Evolutionary conservation across 2,113 vertebrate species (phyloP).

Genomic region (Tyrannus savana): DNA sequence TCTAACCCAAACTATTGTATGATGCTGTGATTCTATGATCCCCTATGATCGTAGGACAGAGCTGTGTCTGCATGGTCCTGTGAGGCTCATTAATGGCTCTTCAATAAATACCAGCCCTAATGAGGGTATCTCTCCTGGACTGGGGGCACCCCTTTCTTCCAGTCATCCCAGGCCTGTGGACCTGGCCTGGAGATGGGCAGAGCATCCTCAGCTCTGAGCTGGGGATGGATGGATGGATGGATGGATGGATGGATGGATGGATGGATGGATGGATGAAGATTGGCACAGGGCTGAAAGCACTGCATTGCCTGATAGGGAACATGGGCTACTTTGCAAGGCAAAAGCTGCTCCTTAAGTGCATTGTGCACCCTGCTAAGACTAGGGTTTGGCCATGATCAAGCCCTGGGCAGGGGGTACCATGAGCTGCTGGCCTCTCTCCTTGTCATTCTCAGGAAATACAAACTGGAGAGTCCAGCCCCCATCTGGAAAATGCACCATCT

Average conservation of each 20-base stretch:
- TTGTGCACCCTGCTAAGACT: background rate
- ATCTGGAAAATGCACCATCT: background rate
- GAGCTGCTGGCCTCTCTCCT: background rate
- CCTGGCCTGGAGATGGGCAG: accelerated
- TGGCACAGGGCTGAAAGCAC: too few species aligned
- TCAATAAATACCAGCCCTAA: background rate
- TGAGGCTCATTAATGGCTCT: background rate
- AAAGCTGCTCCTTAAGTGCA: background rate
- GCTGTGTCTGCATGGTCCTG: too few species aligned
- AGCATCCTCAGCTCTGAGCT: background rate
- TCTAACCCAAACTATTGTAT: too few species aligned
- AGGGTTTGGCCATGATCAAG: too few species aligned
- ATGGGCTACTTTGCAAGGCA: background rate
- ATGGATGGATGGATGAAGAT: background rate
- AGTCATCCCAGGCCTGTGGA: too few species aligned
- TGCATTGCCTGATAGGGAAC: background rate
- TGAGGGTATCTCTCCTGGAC: background rate
- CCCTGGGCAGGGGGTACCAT: too few species aligned
- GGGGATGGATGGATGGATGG: too few species aligned
- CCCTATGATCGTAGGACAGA: too few species aligned
- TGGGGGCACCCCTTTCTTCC: background rate
- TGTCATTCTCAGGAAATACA: background rate
- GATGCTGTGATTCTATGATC: too few species aligned
- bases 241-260: too few species aligned
- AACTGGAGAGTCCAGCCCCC: background rate